A percentile compares a stretch with the other conserved stretches of the same genome.
Conservation (phyloP, 2,797 vertebrate genomes). For the Coregonus sp. region DNA sequence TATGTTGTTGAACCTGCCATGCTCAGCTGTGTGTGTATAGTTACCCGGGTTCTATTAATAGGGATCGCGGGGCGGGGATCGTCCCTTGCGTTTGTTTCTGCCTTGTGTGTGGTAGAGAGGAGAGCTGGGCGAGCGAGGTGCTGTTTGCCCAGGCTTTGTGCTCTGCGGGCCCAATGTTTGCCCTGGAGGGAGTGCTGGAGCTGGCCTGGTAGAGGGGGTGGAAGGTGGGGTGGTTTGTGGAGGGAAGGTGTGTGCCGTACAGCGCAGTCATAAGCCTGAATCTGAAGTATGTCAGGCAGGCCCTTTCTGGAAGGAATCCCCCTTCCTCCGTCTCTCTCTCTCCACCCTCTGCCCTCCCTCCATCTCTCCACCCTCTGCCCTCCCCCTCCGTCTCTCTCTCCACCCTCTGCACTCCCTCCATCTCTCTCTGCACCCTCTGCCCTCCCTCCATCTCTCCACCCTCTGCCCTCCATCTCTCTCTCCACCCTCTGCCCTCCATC, state of each 20-base stretch:
- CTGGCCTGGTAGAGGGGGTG: conserved; percentile 7
- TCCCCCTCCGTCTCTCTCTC: not conserved
- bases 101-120: conserved; percentile 42
- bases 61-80: conserved; percentile 44
- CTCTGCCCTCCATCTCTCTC: too few species aligned
- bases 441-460: too few species aligned
- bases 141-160: conserved; percentile 76
- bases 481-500: not conserved
- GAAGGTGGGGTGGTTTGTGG: conserved; percentile 1
- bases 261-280: not conserved
- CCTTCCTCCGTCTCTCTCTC: not conserved
- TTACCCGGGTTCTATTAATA: conserved; percentile 71
- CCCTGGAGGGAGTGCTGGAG: conserved; percentile 69
- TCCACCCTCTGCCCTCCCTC: too few species aligned
- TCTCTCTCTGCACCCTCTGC: too few species aligned
- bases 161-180: conserved; percentile 62
- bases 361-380: too few species aligned
- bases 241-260: not conserved
- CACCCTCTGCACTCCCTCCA: too few species aligned
- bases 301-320: not conserved
- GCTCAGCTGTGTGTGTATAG: conserved; percentile 64
- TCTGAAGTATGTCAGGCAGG: conserved; percentile 8
- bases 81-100: conserved; percentile 70
- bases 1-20: conserved; percentile 42
- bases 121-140: conserved; percentile 53